Conservation (phyloP, 2,797 vertebrate species). For the Crenuchus spilurus region DNA sequence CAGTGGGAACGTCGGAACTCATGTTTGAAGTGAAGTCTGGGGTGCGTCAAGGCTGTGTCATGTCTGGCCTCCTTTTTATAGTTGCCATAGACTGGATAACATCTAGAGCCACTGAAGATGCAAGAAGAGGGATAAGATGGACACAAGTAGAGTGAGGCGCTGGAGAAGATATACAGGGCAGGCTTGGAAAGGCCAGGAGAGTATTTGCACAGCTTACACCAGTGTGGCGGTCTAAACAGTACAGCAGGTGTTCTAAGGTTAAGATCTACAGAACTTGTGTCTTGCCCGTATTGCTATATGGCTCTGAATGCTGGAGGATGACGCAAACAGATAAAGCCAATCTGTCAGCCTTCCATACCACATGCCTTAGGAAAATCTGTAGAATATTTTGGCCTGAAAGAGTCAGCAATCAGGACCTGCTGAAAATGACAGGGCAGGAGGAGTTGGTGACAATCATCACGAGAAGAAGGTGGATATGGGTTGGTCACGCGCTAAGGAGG, state of each 20-base stretch:
- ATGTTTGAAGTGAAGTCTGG: not conserved
- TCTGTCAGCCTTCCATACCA: not conserved
- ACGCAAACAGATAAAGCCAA: not conserved
- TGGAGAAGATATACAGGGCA: not conserved
- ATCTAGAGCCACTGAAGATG: not conserved
- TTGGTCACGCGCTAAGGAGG: too few relatives aligned
- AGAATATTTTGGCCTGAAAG: not conserved
- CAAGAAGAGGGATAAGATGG: conserved; percentile 13
- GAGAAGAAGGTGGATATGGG: too few relatives aligned
- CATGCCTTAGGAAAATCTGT: not conserved
- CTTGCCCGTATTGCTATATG: not conserved
- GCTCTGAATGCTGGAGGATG: conserved; percentile 9
- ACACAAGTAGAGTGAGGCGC: not conserved
- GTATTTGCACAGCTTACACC: not conserved
- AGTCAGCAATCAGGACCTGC: too few relatives aligned
- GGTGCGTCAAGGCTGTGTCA: conserved; percentile 7
- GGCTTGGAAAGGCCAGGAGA: not conserved
- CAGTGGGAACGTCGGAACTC: too few relatives aligned
- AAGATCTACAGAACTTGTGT: not conserved
- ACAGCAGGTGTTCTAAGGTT: not conserved
- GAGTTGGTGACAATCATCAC: too few relatives aligned
- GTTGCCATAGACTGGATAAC: conserved; percentile 11
- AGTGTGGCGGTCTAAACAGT: too few relatives aligned
- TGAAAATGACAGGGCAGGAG: too few relatives aligned
- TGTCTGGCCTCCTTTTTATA: not conserved